Conservation (phyloP, 2,888 invertebrate species). For the Hypomecis punctinalis region DNA sequence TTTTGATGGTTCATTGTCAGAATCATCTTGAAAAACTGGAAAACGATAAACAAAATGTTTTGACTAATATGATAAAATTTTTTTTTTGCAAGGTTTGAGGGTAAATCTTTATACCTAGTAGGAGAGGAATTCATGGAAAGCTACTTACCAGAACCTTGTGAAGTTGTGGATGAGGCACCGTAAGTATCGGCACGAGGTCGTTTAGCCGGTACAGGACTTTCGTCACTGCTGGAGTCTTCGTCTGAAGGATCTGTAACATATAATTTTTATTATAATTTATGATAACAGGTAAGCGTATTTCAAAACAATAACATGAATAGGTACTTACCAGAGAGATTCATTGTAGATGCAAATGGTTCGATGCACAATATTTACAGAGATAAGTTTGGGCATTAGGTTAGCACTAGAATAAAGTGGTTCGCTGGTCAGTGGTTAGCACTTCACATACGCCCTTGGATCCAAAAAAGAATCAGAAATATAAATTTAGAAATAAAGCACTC, state of each 20-base stretch:
- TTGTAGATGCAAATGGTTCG: constrained; percentile 25
- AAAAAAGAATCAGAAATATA: too few species aligned
- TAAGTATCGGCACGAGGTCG: constrained; percentile 67
- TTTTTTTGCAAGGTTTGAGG: too few species aligned
- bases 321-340: constrained; percentile 61
- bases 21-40: constrained; percentile 65
- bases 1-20: constrained; percentile 69
- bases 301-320: neutral
- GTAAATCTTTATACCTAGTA: too few species aligned
- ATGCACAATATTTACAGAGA: too few species aligned
- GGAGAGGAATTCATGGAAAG: too few species aligned
- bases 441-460: too few species aligned
- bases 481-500: too few species aligned
- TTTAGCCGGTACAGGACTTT: constrained; percentile 64
- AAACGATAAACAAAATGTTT: constrained; percentile 20
- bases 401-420: too few species aligned
- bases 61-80: neutral
- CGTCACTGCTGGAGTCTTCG: constrained; percentile 75
- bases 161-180: constrained; percentile 77
- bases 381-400: too few species aligned
- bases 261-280: too few species aligned
- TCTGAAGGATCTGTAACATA: constrained; percentile 62
- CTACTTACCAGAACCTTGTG: constrained; percentile 71
- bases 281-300: neutral
- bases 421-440: too few species aligned